Evolutionary conservation across 2,113 vertebrate genomes (phyloP), one percentile per base, ranked within the genome.

Genomic region (Panurus biarmicus): DNA sequence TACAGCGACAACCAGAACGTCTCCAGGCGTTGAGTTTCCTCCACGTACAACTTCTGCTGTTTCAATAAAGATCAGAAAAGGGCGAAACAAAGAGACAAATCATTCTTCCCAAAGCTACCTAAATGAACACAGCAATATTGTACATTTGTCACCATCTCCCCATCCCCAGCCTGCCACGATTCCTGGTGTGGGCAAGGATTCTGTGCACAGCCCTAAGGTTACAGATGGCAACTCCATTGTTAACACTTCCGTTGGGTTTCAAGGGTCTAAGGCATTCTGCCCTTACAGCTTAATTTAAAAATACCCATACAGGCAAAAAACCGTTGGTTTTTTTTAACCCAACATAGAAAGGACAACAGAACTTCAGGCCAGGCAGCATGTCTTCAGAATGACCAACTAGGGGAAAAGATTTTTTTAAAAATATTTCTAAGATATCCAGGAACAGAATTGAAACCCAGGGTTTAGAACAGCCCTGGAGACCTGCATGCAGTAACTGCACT

Each of bases 261-360:
- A 72, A 21, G 47, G 65, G 64, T 93, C 87, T 62, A 90, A 91
- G 83, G 86, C 70, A 61, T 80, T 47, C 88, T 89, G 96, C 89
- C 89, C 86, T 96, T 90, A 88, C 94, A 94, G 82, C 80, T 89
- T 89, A 33, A 67, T 54, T 90, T 87, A 72, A 92, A 96, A 95
- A 90, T 53, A 96, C 95, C 93, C 75, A 80, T 88, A 91, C 92
- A 96, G 95, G 94, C 90, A 92, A 91, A 89, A 73, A 70, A 85
- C 26, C 89, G 38, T 44, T 81, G 85, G 70, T 10, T 42, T 42
- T 42, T 42, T 74, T 71, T 15, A 95, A 96, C 94, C 95, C 93
- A 14, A 76, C 87, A 94, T 86, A 81, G 58, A 95, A 94, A 85
- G 93, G 93, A 66, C 95, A 96, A 89, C 61, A 56, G 96, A 89